phyloP scores from a whole-genome alignment of 2,888 invertebrate genomes.

The Catocala nupta region DNA sequence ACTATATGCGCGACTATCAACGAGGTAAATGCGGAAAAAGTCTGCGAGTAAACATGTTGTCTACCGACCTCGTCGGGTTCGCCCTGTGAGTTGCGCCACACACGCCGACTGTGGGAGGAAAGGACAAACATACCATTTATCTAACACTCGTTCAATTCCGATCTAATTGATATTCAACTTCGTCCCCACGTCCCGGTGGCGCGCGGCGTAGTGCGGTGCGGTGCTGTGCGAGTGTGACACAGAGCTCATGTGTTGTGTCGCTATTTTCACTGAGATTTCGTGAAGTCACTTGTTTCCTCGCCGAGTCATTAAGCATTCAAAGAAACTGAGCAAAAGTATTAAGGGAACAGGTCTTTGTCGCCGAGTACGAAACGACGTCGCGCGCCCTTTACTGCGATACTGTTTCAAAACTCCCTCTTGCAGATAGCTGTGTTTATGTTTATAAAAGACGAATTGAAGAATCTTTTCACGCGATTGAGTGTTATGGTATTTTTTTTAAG shows the following conservation, averaged over 20 bases:
- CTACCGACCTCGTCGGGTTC: no score
- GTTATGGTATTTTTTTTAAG: background rate
- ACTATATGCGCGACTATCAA: no score
- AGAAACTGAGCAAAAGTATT: background rate
- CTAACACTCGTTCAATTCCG: no score
- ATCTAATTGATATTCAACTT: no score
- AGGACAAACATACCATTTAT: no score
- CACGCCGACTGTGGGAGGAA: no score
- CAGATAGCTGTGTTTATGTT: slow-evolving; percentile 3
- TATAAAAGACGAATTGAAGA: slow-evolving; percentile 4
- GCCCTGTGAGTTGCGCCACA: no score
- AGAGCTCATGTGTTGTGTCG: background rate
- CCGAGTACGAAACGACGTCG: background rate
- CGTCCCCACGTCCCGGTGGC: no score
- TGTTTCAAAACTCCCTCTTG: background rate
- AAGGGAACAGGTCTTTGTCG: background rate
- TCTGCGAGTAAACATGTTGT: no score
- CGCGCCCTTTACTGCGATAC: background rate
- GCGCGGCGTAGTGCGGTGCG: background rate
- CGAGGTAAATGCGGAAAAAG: no score
- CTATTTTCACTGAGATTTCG: background rate
- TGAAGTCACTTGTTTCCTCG: background rate
- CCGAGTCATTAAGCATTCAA: background rate
- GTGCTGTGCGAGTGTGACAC: background rate
- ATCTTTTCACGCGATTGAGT: slow-evolving; percentile 8